Evolutionary conservation across 2,888 invertebrate species (phyloP).

Genomic region (Altica lythri): DNA sequence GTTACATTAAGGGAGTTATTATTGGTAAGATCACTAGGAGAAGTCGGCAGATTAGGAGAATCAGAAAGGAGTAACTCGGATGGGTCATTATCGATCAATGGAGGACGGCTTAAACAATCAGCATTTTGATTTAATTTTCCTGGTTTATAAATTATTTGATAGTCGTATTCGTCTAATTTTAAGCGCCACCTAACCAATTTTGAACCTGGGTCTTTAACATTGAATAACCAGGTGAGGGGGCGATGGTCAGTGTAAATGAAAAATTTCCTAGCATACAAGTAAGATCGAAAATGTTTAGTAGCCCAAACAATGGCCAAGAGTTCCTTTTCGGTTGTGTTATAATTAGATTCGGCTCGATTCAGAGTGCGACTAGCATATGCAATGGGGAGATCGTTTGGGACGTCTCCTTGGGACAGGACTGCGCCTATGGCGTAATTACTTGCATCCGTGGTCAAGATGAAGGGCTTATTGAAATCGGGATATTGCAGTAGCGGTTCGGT

Average conservation of each 20-base stretch:
- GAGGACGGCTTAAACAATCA: slow-evolving; percentile 7
- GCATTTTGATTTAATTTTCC: slow-evolving; percentile 7
- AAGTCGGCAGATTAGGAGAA: no score
- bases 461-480: slow-evolving; percentile 44
- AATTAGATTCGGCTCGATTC: slow-evolving; percentile 49
- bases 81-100: no score
- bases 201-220: no score
- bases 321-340: slow-evolving; percentile 51
- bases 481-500: slow-evolving; percentile 38
- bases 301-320: slow-evolving; percentile 50
- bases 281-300: slow-evolving; percentile 49
- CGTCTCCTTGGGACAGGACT: slow-evolving; percentile 39
- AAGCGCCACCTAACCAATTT: slow-evolving; percentile 47
- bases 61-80: no score
- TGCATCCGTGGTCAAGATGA: slow-evolving; percentile 49
- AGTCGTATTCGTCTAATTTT: slow-evolving; percentile 44
- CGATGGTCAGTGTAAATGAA: slow-evolving; percentile 49
- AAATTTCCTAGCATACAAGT: slow-evolving; percentile 50
- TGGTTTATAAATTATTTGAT: slow-evolving; percentile 1
- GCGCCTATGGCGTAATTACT: slow-evolving; percentile 40
- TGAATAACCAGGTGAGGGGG: no score
- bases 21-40: no score
- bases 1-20: not conserved
- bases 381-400: slow-evolving; percentile 46
- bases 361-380: slow-evolving; percentile 49